A percentile compares a stretch with the other conserved stretches of the same genome.
Conservation (phyloP, 2,797 vertebrate genomes). For the Lindbergichthys nudifrons region DNA sequence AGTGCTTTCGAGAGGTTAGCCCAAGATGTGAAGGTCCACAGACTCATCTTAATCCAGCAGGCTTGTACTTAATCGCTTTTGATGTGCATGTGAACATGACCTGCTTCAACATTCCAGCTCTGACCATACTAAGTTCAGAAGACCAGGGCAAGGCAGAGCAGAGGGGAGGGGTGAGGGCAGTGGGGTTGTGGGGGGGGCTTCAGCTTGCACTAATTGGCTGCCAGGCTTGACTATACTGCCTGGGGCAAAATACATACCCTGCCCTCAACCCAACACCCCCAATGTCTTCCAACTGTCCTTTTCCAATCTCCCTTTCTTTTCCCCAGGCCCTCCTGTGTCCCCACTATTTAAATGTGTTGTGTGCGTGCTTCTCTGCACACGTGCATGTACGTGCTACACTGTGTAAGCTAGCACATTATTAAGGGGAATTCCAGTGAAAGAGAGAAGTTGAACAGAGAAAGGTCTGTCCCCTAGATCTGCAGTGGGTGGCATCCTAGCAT, state of each 20-base stretch:
- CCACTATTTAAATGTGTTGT: conserved; percentile 36
- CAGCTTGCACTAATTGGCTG: conserved; percentile 70
- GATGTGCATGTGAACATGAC: conserved; percentile 82
- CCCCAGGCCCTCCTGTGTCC: conserved; percentile 26
- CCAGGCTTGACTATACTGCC: conserved; percentile 68
- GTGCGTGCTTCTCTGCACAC: conserved; percentile 39
- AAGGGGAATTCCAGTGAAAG: conserved; percentile 82
- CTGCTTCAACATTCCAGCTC: conserved; percentile 70
- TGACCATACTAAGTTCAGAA: conserved; percentile 70
- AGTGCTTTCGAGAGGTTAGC: conserved; percentile 79
- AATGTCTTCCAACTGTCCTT: conserved; percentile 64
- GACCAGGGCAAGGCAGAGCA: conserved; percentile 55
- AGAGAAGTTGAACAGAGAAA: conserved; percentile 78
- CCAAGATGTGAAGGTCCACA: conserved; percentile 75
- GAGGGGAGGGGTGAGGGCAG: conserved; percentile 31
- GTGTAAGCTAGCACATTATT: conserved; percentile 78
- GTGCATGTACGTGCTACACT: conserved; percentile 56
- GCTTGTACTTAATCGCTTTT: conserved; percentile 79
- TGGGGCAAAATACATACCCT: conserved; percentile 67
- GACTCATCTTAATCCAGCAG: conserved; percentile 80
- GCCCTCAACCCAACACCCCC: conserved; percentile 31
- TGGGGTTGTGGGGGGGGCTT: conserved; percentile 38
- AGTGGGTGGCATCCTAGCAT: conserved; percentile 83
- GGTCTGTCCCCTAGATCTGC: conserved; percentile 77
- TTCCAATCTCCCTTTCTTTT: conserved; percentile 42